Evolutionary conservation across 2,888 invertebrate genomes (phyloP), one percentile per base, ranked within the genome.

Genomic region (Steromphala cineraria): DNA sequence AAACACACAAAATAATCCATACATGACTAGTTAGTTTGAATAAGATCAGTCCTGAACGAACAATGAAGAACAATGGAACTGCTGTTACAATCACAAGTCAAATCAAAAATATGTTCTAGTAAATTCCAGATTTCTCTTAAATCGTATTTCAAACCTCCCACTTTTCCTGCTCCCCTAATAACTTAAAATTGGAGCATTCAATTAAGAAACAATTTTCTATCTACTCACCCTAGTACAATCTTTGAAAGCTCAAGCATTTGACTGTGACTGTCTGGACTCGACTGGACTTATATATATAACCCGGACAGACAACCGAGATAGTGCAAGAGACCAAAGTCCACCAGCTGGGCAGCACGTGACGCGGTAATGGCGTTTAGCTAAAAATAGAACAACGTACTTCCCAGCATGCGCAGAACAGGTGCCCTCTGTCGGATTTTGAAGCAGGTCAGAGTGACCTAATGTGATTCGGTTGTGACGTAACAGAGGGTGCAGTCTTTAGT

Each of bases 401-500:
- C 46, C 46, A 56, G 56, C 24, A 24, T 19, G 56, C 21, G 24
- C 7, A 56, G 7, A 4, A 19, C 56, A 56, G 21, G 24, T 56
- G 24, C 56, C 24, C 56, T 56, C 24, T 24, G 13, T 19, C 19
- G 55, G 19, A 3, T 10, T 10, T 24, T 67, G 17, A 8, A 36
- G 31, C n/a, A 71, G 71, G 71, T 71, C 71, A 71, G 7, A 28
- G 71, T 71, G 40, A 71, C 71, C 31, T 71, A 36, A 71, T 19
- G 17, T 62, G 46, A 46, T 46, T 46, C 46, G 46, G 1, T 46
- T 46, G 10, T 46, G 46, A 46, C 10, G 46, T 46, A 46, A 46
- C 46, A 46, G 46, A 46, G 46, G 10, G 46, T 10, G 46, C 46
- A 36, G 36, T 36, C 36, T 36, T 36, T 36, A n/a, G 36, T 36